phyloP scores from a whole-genome alignment of 2,888 invertebrate species.

The Euspilapteryx auroguttella region DNA sequence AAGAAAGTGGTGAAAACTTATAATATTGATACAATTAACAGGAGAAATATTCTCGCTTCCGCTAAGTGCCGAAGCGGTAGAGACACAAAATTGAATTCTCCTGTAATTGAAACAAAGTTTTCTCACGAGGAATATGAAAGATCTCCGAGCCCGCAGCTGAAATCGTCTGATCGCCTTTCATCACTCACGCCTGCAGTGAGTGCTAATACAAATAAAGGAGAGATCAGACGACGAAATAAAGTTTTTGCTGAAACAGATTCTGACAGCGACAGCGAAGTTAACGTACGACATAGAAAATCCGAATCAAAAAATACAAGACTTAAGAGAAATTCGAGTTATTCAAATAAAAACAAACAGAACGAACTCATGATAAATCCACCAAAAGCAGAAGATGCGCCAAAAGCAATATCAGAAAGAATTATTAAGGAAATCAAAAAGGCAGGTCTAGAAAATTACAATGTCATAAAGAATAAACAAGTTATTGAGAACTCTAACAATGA shows the following conservation, averaged over 20 bases:
- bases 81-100: slow-evolving; percentile 71
- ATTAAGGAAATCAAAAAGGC: slow-evolving; percentile 36
- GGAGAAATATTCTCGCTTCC: slow-evolving; percentile 84
- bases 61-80: slow-evolving; percentile 83
- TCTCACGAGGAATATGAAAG: slow-evolving; percentile 59
- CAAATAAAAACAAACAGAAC: slow-evolving; percentile 34
- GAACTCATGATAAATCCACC: slow-evolving; percentile 24
- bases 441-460: slow-evolving; percentile 24
- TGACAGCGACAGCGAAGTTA: slow-evolving; percentile 37
- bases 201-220: slow-evolving; percentile 52
- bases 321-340: slow-evolving; percentile 41
- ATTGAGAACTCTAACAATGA: neutral
- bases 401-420: slow-evolving; percentile 30
- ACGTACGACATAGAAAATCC: slow-evolving; percentile 41
- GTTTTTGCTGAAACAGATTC: slow-evolving; percentile 45
- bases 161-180: slow-evolving; percentile 56
- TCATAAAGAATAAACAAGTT: neutral
- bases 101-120: slow-evolving; percentile 73
- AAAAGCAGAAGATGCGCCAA: slow-evolving; percentile 32
- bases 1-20: slow-evolving; percentile 74
- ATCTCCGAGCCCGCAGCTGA: slow-evolving; percentile 48
- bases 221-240: slow-evolving; percentile 49
- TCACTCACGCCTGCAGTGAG: slow-evolving; percentile 56
- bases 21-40: slow-evolving; percentile 81
- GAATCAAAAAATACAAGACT: slow-evolving; percentile 47